phyloP scores from a whole-genome alignment of 2,797 vertebrate species.

The Hypotaenidia philippensis region DNA sequence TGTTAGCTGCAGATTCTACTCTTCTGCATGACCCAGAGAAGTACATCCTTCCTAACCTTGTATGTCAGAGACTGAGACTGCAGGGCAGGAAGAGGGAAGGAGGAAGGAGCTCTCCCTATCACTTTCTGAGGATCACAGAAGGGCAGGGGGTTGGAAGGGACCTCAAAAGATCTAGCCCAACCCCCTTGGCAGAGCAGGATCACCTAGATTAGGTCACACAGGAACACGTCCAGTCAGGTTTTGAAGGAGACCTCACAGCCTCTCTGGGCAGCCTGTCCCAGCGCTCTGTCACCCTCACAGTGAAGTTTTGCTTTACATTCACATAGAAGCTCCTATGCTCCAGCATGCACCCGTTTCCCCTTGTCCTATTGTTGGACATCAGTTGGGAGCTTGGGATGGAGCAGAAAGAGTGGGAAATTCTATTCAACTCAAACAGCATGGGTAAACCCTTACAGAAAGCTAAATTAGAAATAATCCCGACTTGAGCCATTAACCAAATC shows the following conservation, averaged over 20 bases:
- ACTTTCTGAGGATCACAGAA: not conserved
- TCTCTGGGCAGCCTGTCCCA: no score
- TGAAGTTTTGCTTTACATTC: no score
- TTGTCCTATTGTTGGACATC: no score
- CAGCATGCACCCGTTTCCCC: no score
- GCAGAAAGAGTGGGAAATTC: not conserved
- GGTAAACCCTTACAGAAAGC: not conserved
- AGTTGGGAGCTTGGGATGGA: not conserved
- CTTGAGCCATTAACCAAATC: not conserved
- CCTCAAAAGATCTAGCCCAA: no score
- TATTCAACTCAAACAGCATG: not conserved
- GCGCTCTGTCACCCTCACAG: no score
- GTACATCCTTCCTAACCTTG: conserved; percentile 26
- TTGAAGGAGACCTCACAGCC: no score
- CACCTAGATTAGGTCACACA: no score
- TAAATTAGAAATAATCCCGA: not conserved
- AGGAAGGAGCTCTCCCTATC: not conserved
- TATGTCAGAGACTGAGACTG: not conserved
- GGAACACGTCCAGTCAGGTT: no score
- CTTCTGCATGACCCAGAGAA: conserved; percentile 18
- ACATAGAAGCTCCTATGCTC: no score
- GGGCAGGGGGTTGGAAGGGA: no score
- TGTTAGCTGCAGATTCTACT: conserved; percentile 14
- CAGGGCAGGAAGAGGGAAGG: not conserved
- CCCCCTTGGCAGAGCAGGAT: no score